A percentile compares a stretch with the other conserved stretches of the same genome.
Evolutionary conservation across 2,113 vertebrate species (phyloP).

Genomic region (Elgaria multicarinata): DNA sequence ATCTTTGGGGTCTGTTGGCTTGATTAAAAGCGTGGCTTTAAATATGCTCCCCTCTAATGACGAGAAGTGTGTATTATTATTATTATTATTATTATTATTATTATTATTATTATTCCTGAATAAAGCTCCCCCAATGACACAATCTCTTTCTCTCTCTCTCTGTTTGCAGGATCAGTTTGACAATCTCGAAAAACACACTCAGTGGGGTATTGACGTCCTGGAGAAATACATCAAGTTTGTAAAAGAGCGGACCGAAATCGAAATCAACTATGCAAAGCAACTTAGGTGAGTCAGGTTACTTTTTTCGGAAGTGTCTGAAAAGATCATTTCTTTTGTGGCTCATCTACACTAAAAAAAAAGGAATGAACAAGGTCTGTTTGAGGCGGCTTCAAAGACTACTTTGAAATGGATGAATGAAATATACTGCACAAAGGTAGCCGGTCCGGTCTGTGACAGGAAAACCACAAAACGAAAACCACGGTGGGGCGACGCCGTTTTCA

Average conservation of each 20-base stretch:
- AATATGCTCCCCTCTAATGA: slow-evolving; percentile 16
- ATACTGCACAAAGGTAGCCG: too few species aligned
- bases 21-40: slow-evolving; percentile 14
- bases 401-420: too few species aligned
- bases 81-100: neutral
- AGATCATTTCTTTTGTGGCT: neutral
- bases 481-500: too few species aligned
- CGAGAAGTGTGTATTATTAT: slow-evolving; percentile 58
- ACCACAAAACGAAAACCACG: too few species aligned
- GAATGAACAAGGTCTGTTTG: too few species aligned
- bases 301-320: neutral
- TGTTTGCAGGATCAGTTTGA: slow-evolving; percentile 94
- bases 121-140: neutral
- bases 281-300: slow-evolving; percentile 88
- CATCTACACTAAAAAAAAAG: too few species aligned
- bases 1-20: neutral
- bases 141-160: slow-evolving; percentile 18
- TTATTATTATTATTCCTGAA: neutral
- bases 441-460: too few species aligned
- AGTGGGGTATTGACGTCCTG: slow-evolving; percentile 94
- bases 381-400: too few species aligned
- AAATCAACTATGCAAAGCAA: slow-evolving; percentile 97
- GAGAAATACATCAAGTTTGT: slow-evolving; percentile 98
- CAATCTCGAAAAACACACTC: slow-evolving; percentile 95
- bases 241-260: slow-evolving; percentile 94